phyloP scores from a whole-genome alignment of 2,888 invertebrate species.

The Liposcelis brunnea region DNA sequence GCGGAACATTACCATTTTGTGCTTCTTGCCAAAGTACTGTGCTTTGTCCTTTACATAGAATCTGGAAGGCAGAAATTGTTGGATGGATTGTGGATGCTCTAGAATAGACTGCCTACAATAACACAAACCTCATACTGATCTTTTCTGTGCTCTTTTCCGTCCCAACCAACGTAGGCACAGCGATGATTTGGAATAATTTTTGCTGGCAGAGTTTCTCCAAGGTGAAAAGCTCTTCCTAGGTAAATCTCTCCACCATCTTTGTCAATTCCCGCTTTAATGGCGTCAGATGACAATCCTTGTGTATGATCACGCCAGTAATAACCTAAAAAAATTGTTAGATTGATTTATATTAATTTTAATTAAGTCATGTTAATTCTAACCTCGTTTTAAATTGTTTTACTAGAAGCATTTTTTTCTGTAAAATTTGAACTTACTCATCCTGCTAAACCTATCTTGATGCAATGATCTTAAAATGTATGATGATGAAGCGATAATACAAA shows the following conservation, averaged over 20 bases:
- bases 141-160: conserved; percentile 19
- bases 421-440: no score
- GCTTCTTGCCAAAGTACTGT: conserved; percentile 47
- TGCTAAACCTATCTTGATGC: no score
- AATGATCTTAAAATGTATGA: no score
- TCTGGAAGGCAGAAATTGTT: conserved; percentile 25
- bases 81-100: no score
- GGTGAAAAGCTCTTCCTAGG: conserved; percentile 39
- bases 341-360: no score
- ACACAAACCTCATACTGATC: conserved; percentile 21
- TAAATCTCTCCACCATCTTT: conserved; percentile 52
- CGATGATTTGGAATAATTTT: conserved; percentile 20
- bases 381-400: no score
- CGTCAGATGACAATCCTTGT: conserved; percentile 32
- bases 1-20: conserved; percentile 41
- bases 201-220: conserved; percentile 22
- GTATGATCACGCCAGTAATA: conserved; percentile 17
- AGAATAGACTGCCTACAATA: no score
- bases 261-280: conserved; percentile 47
- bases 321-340: no score
- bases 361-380: no score
- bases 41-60: conserved; percentile 33
- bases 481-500: no score
- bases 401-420: no score
- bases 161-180: conserved; percentile 19